Percentiles rank a stretch among this genome's conserved stretches.
phyloP scores from a whole-genome alignment of 2,797 vertebrate species.

The Poecilia wingei region DNA sequence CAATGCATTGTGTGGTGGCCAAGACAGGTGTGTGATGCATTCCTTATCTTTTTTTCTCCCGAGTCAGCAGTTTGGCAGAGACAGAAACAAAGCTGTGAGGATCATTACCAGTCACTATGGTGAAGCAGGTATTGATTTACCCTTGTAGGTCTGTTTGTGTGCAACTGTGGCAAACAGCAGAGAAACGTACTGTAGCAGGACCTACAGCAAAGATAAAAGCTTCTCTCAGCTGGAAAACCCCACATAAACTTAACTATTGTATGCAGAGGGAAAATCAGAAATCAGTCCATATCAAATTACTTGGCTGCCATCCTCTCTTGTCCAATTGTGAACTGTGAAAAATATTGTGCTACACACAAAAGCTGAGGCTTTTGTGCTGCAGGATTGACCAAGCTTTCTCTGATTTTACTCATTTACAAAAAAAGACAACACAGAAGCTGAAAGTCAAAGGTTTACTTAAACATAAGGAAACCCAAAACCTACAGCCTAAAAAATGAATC shows the following conservation, averaged over 20 bases:
- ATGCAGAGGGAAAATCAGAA: neutral
- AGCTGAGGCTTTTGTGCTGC: neutral
- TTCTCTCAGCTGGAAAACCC: neutral
- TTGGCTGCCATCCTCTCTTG: neutral
- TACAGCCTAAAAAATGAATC: neutral
- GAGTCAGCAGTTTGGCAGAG: slow-evolving; percentile 27
- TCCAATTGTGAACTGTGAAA: neutral
- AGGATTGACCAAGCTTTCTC: neutral
- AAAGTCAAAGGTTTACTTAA: neutral
- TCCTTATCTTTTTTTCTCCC: slow-evolving; percentile 20
- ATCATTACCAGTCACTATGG: neutral
- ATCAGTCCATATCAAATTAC: neutral
- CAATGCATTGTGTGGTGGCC: slow-evolving; percentile 10
- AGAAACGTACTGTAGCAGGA: neutral
- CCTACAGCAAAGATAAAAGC: slow-evolving; percentile 1
- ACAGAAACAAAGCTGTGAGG: neutral
- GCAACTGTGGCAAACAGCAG: neutral
- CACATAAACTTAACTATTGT: neutral
- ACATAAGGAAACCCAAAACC: neutral
- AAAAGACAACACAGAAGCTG: neutral
- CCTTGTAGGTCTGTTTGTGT: neutral
- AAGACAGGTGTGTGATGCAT: slow-evolving; percentile 44
- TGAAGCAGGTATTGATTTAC: slow-evolving; percentile 1
- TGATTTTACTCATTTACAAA: neutral
- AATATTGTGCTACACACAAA: neutral